Evolutionary conservation across 2,888 invertebrate species (phyloP).

Genomic region (Allophyes oxyacanthae): DNA sequence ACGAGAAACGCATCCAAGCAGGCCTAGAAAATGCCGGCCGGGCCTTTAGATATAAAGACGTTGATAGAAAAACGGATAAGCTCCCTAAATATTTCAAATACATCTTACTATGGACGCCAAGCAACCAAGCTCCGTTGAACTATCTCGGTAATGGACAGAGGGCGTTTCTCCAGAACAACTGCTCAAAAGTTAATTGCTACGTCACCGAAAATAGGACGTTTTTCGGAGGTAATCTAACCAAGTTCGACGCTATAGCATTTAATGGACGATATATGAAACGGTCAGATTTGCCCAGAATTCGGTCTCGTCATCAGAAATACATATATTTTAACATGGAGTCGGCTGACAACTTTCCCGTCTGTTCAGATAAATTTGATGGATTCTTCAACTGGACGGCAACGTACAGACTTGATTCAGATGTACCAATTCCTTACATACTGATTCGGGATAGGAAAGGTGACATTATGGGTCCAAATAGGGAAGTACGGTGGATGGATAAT

Average conservation of each 20-base stretch:
- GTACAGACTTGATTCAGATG: conserved; percentile 80
- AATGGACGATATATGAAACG: conserved; percentile 72
- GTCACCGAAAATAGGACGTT: conserved; percentile 67
- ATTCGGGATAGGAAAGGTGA: conserved; percentile 67
- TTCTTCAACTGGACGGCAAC: conserved; percentile 85
- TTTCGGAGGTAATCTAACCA: conserved; percentile 63
- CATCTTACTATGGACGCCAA: conserved; percentile 75
- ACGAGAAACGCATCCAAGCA: conserved; percentile 68
- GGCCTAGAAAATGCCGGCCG: conserved; percentile 71
- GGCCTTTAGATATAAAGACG: conserved; percentile 73
- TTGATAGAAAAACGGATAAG: conserved; percentile 69
- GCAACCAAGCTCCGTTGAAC: conserved; percentile 71
- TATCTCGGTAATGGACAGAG: conserved; percentile 71
- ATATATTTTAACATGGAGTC: conserved; percentile 82
- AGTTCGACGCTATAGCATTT: conserved; percentile 78
- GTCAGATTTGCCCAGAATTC: conserved; percentile 62
- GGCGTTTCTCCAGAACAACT: conserved; percentile 76
- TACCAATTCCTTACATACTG: conserved; percentile 74
- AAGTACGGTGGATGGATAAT: conserved; percentile 53
- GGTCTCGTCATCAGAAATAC: conserved; percentile 76
- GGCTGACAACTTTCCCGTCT: conserved; percentile 76
- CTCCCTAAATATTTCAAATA: conserved; percentile 74
- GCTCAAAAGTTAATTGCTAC: conserved; percentile 75
- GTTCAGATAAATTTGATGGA: conserved; percentile 67
- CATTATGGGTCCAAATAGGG: conserved; percentile 72